Evolutionary conservation across 2,797 vertebrate species (phyloP).

Genomic region (Pangasius mekongensis): DNA sequence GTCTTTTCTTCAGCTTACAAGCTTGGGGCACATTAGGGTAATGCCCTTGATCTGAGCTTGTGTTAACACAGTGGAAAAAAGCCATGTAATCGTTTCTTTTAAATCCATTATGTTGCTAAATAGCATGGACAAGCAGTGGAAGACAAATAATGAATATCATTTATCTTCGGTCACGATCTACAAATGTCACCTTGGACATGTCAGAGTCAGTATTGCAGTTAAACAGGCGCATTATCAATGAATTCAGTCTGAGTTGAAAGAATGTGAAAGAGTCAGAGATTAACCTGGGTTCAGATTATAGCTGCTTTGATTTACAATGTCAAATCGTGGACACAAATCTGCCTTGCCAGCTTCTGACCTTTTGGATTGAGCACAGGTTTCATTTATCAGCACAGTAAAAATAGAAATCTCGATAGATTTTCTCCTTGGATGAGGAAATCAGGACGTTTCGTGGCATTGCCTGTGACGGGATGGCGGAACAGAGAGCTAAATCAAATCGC

Average conservation of each 20-base stretch:
- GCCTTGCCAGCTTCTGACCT: constrained; percentile 60
- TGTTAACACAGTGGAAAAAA: constrained; percentile 31
- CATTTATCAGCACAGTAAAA: constrained; percentile 68
- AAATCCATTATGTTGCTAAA: constrained; percentile 52
- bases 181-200: constrained; percentile 33
- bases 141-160: constrained; percentile 49
- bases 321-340: constrained; percentile 51
- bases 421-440: constrained; percentile 59
- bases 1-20: background rate
- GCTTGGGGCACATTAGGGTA: background rate
- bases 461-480: constrained; percentile 15
- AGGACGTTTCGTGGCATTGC: constrained; percentile 48
- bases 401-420: constrained; percentile 59
- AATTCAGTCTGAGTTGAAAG: constrained; percentile 1
- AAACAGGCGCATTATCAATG: background rate
- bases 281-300: constrained; percentile 62
- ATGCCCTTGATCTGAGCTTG: constrained; percentile 31
- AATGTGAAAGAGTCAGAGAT: constrained; percentile 31
- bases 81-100: constrained; percentile 53
- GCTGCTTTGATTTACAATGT: constrained; percentile 50
- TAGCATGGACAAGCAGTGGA: constrained; percentile 40
- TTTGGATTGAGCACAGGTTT: constrained; percentile 59
- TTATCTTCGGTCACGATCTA: constrained; percentile 21
- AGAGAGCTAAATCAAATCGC: constrained; percentile 61
- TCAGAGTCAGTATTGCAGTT: constrained; percentile 8